Evolutionary conservation across 1,140 invertebrate genomes (phyloP).

Genomic region (Aphis craccivora): DNA sequence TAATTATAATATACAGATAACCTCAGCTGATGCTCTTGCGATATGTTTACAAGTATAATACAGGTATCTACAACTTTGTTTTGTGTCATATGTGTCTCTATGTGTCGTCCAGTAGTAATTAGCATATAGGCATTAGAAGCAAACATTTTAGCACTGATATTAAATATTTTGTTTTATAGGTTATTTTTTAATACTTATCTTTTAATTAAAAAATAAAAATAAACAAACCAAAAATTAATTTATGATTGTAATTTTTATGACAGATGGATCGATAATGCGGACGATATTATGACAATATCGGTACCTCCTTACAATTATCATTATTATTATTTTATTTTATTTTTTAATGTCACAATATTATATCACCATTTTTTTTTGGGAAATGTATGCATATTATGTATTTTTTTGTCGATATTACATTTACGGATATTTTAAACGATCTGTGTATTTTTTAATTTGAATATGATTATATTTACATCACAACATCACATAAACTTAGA

Average conservation of each 20-base stretch:
- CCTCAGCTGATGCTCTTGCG: slow-evolving; percentile 49
- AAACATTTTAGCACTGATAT: slow-evolving; percentile 50
- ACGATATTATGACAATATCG: background rate
- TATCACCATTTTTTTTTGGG: background rate
- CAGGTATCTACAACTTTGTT: slow-evolving; percentile 50
- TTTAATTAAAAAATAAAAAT: background rate
- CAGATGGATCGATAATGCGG: background rate
- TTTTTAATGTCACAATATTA: background rate
- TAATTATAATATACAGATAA: slow-evolving; percentile 16
- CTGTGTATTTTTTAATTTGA: background rate
- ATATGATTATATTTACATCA: background rate
- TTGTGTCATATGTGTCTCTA: slow-evolving; percentile 50
- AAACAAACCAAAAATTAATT: background rate
- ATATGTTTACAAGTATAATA: slow-evolving; percentile 29
- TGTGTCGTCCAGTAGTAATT: slow-evolving; percentile 57
- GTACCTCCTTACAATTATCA: background rate
- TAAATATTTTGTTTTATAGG: slow-evolving; percentile 39
- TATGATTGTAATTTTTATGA: background rate
- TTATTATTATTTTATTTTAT: background rate
- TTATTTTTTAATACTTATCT: background rate
- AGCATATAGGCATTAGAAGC: slow-evolving; percentile 57
- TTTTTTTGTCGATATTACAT: background rate
- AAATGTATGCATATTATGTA: background rate
- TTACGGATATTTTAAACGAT: background rate
- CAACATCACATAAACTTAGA: too few species aligned